Base-by-base conservation (phyloP, 2,113 vertebrate species). In the Amia ocellicauda region DNA sequence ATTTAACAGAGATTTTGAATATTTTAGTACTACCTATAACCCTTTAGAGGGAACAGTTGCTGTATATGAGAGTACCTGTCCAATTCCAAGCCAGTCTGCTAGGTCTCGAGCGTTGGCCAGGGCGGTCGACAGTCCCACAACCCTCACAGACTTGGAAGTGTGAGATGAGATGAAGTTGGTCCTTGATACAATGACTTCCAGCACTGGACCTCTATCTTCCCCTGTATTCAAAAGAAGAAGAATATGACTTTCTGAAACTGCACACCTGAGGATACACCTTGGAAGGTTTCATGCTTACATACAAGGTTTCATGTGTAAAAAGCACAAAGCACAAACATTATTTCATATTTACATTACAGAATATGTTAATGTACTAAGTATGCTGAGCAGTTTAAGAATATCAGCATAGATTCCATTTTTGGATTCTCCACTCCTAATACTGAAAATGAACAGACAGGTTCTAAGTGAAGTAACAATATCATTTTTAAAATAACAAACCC, bases 151-250 rank as follows among this genome's bases (percentile, higher is more conserved):
- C 55, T 86, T 95, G 36, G 93, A 91, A 2, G 97, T 99, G 80
- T 99, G 96, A 7, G 96, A 99, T 1, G 97, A 99, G 82, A 98
- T 99, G 71, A 99, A 99, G 84, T 97, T 99, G 31, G 97, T 98
- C 74, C 97, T 90, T 74, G 96, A 99, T 52, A 99, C 97, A 31
- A 99, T 98, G 60, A 99, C 97, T 78, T 98, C 97, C 64, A 99
- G 76, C 53, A 99, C 96, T 0, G 97, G 97, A 55, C 97, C 96
- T 83, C 97, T 90, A 78, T 99, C 97, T 63, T 99, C 96, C 66
- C 97, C 96, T 98, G 72, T 22, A 78, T n/a, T n/a, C n/a, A 69
- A 20, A 73, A 63, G 51, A 23, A 54, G n/a, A n/a, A n/a, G n/a
- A n/a, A n/a, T n/a, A n/a, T n/a, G n/a, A n/a, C n/a, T n/a, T n/a